Base-by-base conservation (phyloP, 2,113 vertebrate species). In the rat (Rattus norvegicus) region DNA sequence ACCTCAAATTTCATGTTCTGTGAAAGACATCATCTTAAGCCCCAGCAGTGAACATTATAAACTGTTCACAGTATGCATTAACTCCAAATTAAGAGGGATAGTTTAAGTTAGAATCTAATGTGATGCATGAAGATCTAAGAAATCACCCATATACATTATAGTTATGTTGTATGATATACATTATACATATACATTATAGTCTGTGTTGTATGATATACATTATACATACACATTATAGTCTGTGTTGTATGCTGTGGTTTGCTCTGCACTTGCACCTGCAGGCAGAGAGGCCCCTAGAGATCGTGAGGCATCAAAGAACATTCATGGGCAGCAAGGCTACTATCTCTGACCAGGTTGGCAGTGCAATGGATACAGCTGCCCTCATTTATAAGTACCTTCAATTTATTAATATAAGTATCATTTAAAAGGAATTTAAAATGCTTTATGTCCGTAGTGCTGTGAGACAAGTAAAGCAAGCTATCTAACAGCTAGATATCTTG, bases 101-200 rank as follows among this genome's bases (percentile, higher is more conserved):
- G 20, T 70, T 95, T 36, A 87, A 70, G 92, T n/a, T 87, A 84
- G 88, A 91, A 19, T 61, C 83, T 76, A 80, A 69, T 93, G 24
- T 59, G 49, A 33, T 73, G 76, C 91, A 80, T 91, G 65, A 24
- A 26, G 39, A 83, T 80, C 20, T 79, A 65, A 94, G n/a, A 22
- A 69, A 56, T 79, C 96, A 28, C n/a, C 39, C 75, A 49, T 88
- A 13, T 14, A 67, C 36, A 8, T 63, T 43, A 43, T 43, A 43
- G 43, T 43, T 43, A 43, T 43, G 43, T 43, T 43, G 43, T 43
- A 43, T 43, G 43, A 43, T 43, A 43, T 43, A 43, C 43, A 43
- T 43, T 43, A 43, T 43, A 43, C 43, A 43, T 43, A 43, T 43
- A 43, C 43, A 43, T 43, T 84, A 8, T 67, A 69, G 70, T 49